A percentile compares a stretch with the other conserved stretches of the same genome.
Evolutionary conservation across 2,888 invertebrate genomes (phyloP).

Genomic region (Chironomus tentans): DNA sequence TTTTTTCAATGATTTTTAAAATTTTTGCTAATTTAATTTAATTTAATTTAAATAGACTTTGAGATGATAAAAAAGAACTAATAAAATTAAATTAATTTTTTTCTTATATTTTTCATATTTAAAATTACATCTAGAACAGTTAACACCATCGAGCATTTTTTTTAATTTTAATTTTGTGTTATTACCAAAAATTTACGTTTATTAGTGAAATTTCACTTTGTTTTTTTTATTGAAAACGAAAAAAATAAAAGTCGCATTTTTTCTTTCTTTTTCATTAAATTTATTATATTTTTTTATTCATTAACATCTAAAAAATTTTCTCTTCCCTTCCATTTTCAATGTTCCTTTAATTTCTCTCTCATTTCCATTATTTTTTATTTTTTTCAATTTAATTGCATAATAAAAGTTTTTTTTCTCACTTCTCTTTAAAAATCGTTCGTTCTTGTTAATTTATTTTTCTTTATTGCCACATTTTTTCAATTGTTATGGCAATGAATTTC

Average conservation of each 20-base stretch:
- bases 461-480: no score
- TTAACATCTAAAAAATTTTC: slow-evolving; percentile 6
- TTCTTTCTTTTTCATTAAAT: no score
- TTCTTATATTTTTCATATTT: not conserved
- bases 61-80: no score
- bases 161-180: not conserved
- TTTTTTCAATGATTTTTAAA: no score
- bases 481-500: no score
- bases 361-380: no score
- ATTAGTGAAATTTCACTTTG: not conserved
- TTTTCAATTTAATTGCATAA: not conserved
- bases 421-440: not conserved
- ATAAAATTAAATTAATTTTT: not conserved
- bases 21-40: no score
- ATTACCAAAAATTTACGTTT: not conserved
- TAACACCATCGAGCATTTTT: slow-evolving; percentile 15
- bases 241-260: no score
- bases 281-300: no score
- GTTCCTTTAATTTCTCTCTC: no score
- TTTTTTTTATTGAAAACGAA: not conserved
- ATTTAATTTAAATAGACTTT: no score
- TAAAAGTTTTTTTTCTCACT: not conserved
- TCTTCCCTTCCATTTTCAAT: not conserved
- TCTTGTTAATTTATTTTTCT: not conserved
- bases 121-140: slow-evolving; percentile 20